These are phyloP conservation scores for Suricata suricatta DNA, from an alignment of 2,113 vertebrate genomes.

Conservation along the genomic window DNA sequence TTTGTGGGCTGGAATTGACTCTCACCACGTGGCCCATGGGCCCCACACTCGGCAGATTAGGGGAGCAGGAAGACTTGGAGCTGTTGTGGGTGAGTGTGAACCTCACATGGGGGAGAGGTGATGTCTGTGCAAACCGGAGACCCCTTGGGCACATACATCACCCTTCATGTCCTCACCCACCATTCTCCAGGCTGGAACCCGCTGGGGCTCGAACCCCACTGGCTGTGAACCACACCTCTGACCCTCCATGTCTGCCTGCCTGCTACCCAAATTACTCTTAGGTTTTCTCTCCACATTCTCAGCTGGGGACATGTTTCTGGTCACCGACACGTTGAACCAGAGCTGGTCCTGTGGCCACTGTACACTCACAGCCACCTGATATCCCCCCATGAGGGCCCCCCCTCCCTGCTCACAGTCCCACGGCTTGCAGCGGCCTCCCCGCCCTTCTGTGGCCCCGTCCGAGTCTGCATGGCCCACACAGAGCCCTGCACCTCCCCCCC, in stretches of 20 bases:
- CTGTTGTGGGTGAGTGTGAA: not conserved
- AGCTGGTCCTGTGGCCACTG: no score
- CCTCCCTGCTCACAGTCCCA: fast-evolving
- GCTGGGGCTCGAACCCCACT: fast-evolving
- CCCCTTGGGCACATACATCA: fast-evolving
- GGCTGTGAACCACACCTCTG: fast-evolving
- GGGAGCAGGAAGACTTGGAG: not conserved
- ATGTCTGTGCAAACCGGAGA: fast-evolving
- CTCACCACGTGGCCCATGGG: no score
- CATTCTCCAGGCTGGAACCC: fast-evolving
- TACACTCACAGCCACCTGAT: no score
- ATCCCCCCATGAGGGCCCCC: fast-evolving
- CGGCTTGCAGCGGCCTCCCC: fast-evolving
- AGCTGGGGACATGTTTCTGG: no score
- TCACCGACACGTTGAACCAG: not conserved
- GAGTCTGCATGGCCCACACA: not conserved
- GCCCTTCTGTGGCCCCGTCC: fast-evolving
- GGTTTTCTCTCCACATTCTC: not conserved
- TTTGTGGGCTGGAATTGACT: not conserved
- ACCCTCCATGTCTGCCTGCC: not conserved
- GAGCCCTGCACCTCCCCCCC: fast-evolving
- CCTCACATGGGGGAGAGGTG: not conserved
- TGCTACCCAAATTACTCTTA: not conserved
- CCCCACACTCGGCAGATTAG: not conserved
- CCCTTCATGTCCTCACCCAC: not conserved